Conservation (phyloP, 2,113 vertebrate genomes). For the Charadrius vociferus region DNA sequence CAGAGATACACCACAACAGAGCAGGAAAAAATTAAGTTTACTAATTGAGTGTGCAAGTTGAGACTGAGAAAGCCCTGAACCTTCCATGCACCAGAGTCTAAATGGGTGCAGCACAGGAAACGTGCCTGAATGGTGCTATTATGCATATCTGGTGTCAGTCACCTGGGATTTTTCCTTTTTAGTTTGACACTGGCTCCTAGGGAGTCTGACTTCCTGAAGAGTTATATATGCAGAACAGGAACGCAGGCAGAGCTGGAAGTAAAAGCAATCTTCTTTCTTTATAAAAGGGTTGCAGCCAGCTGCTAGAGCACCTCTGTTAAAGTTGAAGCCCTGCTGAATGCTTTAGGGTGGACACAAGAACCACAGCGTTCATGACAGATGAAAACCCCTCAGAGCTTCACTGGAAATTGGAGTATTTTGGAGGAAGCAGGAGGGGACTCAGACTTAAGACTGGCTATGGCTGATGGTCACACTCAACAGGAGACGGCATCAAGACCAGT, state of each 20-base stretch:
- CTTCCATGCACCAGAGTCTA: neutral
- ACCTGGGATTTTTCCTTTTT: neutral
- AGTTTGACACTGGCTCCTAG: neutral
- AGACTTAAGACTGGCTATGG: neutral
- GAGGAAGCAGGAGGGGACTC: neutral
- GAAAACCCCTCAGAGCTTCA: neutral
- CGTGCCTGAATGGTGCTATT: fast-evolving
- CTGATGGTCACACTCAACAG: neutral
- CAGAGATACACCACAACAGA: neutral
- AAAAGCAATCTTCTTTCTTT: neutral
- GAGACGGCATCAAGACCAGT: neutral
- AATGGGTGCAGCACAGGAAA: neutral
- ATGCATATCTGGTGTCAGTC: neutral
- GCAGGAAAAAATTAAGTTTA: neutral
- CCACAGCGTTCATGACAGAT: fast-evolving
- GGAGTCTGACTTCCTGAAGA: neutral
- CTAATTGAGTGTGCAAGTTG: neutral
- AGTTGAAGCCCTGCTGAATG: neutral
- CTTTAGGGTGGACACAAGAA: neutral
- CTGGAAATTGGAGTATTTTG: fast-evolving
- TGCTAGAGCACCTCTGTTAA: neutral
- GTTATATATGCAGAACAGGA: neutral
- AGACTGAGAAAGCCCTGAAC: fast-evolving
- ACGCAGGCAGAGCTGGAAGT: neutral
- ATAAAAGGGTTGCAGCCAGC: neutral